phyloP scores from a whole-genome alignment of 2,888 invertebrate genomes.

The Cantharis rufa region DNA sequence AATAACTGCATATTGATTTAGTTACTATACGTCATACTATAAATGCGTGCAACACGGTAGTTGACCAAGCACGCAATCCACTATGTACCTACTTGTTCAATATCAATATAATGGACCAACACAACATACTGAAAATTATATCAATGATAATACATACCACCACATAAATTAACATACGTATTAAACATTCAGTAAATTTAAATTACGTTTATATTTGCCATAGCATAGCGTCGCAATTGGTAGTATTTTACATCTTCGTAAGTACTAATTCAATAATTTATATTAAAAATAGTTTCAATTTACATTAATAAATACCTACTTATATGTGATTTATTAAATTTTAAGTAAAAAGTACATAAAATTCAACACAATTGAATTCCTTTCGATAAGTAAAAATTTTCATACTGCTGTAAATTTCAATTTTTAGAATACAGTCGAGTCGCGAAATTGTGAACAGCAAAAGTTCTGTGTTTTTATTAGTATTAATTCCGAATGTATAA shows the following conservation, averaged over 20 bases:
- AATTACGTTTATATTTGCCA: neutral
- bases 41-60: conserved; percentile 34
- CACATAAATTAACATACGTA: neutral
- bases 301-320: too few species aligned
- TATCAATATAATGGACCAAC: conserved; percentile 15
- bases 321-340: neutral
- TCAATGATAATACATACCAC: neutral
- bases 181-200: neutral
- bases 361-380: too few species aligned
- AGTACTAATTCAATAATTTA: neutral
- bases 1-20: conserved; percentile 29
- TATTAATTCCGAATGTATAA: too few species aligned
- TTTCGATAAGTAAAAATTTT: neutral
- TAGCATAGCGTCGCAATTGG: neutral
- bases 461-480: too few species aligned
- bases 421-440: too few species aligned
- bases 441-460: too few species aligned
- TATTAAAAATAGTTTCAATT: neutral
- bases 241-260: neutral
- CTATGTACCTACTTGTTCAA: conserved; percentile 12
- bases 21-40: conserved; percentile 25
- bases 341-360: too few species aligned
- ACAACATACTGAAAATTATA: neutral
- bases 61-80: conserved; percentile 31
- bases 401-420: too few species aligned